Conservation (phyloP, 2,113 vertebrate genomes). For the Brienomyrus brachyistius region DNA sequence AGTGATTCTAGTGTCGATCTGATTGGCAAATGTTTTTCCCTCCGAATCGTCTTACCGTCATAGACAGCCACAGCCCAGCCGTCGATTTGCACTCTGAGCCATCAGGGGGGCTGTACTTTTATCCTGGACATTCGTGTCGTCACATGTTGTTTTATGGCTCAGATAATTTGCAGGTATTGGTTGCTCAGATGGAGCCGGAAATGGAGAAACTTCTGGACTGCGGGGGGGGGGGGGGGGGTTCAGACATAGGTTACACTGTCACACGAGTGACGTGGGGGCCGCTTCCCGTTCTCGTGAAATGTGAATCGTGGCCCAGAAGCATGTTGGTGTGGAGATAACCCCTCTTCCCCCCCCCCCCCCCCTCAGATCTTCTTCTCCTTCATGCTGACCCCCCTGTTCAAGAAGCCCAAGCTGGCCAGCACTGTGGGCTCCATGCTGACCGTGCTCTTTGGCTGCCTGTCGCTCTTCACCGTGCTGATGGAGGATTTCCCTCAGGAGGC, state of each 20-base stretch:
- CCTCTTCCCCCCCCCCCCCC: too few relatives aligned
- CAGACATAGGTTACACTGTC: background rate
- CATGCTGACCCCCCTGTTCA: constrained; percentile 90
- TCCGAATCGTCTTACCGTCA: background rate
- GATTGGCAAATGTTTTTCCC: background rate
- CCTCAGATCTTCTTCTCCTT: constrained; percentile 89
- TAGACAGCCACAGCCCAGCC: background rate
- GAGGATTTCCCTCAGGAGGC: constrained; percentile 81
- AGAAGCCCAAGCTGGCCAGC: constrained; percentile 90
- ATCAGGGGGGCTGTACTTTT: background rate
- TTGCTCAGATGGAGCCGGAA: background rate
- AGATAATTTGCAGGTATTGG: background rate
- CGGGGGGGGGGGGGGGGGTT: background rate
- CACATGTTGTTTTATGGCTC: background rate
- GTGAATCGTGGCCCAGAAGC: background rate
- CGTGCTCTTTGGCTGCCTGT: constrained; percentile 80
- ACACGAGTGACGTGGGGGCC: background rate
- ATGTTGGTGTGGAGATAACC: background rate
- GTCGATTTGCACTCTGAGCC: background rate
- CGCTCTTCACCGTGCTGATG: constrained; percentile 80
- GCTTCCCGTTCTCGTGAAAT: background rate
- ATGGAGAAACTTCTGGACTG: background rate
- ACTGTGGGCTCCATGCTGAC: constrained; percentile 87
- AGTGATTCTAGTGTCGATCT: background rate
- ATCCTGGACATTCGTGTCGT: background rate